Evolutionary conservation across 1,140 invertebrate species (phyloP).

Genomic region (Trichonephila clavipes): DNA sequence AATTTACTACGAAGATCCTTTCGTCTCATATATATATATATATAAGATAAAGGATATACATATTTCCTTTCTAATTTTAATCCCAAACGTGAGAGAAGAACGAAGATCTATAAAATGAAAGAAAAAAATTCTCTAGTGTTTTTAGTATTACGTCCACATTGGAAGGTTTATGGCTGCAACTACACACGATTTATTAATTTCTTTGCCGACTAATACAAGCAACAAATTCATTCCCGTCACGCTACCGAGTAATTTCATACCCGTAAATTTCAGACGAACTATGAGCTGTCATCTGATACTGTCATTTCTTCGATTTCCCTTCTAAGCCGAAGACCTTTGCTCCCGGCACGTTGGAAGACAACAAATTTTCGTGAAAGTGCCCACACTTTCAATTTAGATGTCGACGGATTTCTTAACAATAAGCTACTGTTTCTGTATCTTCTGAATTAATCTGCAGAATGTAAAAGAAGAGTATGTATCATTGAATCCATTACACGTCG

Average conservation of each 20-base stretch:
- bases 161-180: background rate
- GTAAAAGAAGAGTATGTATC: background rate
- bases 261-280: slow-evolving; percentile 16
- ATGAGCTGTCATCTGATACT: slow-evolving; percentile 10
- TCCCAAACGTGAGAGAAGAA: too few relatives aligned
- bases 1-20: too few relatives aligned
- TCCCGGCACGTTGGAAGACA: background rate
- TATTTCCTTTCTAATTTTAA: too few relatives aligned
- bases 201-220: background rate
- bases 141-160: background rate
- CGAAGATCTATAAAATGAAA: too few relatives aligned
- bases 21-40: too few relatives aligned
- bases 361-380: background rate
- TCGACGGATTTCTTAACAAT: background rate
- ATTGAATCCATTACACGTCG: background rate
- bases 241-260: background rate
- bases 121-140: too few relatives aligned
- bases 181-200: slow-evolving; percentile 11
- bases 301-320: background rate
- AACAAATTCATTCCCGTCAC: slow-evolving; percentile 31
- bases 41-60: too few relatives aligned
- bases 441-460: background rate
- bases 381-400: background rate
- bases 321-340: background rate
- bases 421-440: background rate